Evolutionary conservation across 2,113 vertebrate species (phyloP).

Genomic region (Gracilinanus agilis): DNA sequence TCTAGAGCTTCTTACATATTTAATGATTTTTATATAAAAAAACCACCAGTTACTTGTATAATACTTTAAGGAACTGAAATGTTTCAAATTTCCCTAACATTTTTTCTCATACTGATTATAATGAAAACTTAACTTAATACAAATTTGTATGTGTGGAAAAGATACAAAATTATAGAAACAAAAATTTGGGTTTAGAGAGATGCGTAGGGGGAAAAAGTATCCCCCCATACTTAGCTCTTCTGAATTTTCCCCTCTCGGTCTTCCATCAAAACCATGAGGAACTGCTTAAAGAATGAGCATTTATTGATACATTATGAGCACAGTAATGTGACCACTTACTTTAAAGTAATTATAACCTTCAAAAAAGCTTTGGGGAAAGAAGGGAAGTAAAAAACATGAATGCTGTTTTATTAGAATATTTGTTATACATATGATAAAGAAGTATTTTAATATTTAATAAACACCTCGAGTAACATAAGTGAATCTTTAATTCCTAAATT

Average conservation of each 20-base stretch:
- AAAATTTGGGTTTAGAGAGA: background rate
- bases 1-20: background rate
- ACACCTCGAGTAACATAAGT: background rate
- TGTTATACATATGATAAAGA: background rate
- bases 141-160: background rate
- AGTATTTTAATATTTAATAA: background rate
- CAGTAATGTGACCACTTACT: constrained; percentile 14
- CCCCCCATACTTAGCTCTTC: background rate
- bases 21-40: constrained; percentile 21
- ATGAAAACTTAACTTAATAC: constrained; percentile 12
- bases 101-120: constrained; percentile 36
- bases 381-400: background rate
- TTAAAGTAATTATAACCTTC: constrained; percentile 34
- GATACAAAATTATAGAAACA: background rate
- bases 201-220: background rate
- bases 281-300: background rate
- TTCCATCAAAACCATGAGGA: background rate
- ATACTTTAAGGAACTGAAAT: constrained; percentile 29
- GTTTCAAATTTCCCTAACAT: background rate
- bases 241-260: background rate
- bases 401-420: background rate
- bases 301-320: background rate
- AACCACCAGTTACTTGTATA: background rate
- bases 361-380: background rate
- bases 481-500: too few species aligned